A percentile compares a stretch with the other conserved stretches of the same genome.
These are phyloP conservation scores for Epirrhoe alternata DNA, from an alignment of 2,888 invertebrate species.

Conservation along the genomic window DNA sequence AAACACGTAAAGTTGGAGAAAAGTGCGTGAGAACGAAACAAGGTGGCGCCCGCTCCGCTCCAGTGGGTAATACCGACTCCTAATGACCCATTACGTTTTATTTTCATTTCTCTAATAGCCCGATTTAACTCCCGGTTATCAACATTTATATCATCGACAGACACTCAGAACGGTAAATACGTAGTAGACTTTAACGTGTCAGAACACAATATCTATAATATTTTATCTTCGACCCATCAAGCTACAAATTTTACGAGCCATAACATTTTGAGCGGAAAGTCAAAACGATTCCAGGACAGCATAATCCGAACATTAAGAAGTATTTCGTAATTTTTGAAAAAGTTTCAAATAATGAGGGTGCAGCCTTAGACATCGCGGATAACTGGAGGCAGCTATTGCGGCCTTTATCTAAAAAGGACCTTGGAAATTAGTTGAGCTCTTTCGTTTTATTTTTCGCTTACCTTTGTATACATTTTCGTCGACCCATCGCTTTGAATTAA, in stretches of 20 bases:
- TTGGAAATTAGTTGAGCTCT: slow-evolving; percentile 71
- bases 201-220: slow-evolving; percentile 61
- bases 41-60: slow-evolving; percentile 61
- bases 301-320: slow-evolving; percentile 43
- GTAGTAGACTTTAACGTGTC: slow-evolving; percentile 61
- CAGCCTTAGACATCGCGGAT: slow-evolving; percentile 51
- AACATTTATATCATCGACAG: slow-evolving; percentile 67
- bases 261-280: slow-evolving; percentile 45
- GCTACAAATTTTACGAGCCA: slow-evolving; percentile 47
- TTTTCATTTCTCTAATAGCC: slow-evolving; percentile 66
- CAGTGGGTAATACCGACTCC: slow-evolving; percentile 54
- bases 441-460: slow-evolving; percentile 75
- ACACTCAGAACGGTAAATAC: slow-evolving; percentile 59
- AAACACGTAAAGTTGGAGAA: slow-evolving; percentile 59
- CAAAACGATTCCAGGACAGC: slow-evolving; percentile 43
- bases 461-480: slow-evolving; percentile 77
- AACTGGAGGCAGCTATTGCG: slow-evolving; percentile 66
- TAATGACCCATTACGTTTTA: slow-evolving; percentile 71
- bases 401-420: slow-evolving; percentile 68
- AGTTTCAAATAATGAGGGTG: slow-evolving; percentile 45
- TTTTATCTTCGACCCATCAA: slow-evolving; percentile 56
- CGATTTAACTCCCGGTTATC: slow-evolving; percentile 65
- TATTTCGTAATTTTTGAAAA: slow-evolving; percentile 45
- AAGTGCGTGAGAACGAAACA: slow-evolving; percentile 74
- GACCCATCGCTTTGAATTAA: slow-evolving; percentile 79